Conservation (phyloP, 2,113 vertebrate species). For the Muntiacus muntjak region DNA sequence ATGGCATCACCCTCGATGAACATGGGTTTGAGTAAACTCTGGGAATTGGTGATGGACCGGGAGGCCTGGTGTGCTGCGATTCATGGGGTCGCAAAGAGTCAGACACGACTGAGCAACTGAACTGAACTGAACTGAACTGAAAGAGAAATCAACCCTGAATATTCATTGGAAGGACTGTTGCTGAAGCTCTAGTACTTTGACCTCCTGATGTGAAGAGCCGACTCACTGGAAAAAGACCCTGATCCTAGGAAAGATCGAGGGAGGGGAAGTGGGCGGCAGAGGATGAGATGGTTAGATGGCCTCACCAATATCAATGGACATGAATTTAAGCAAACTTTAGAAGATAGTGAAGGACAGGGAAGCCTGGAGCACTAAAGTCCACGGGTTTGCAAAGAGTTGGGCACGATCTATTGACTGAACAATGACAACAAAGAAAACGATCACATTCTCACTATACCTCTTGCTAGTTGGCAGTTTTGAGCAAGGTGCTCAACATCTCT, state of each 20-base stretch:
- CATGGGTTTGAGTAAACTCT: no score
- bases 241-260: neutral
- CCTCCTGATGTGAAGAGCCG: neutral
- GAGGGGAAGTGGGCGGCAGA: neutral
- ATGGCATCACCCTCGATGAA: no score
- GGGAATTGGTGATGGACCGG: no score
- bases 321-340: neutral
- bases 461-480: neutral
- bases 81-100: no score
- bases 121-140: neutral
- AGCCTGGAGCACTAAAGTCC: neutral
- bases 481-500: neutral
- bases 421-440: neutral
- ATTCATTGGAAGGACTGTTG: neutral
- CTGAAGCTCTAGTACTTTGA: neutral
- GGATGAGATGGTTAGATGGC: neutral
- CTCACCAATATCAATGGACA: neutral
- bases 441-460: no score
- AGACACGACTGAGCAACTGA: no score
- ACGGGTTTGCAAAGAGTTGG: neutral
- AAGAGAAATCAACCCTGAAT: neutral
- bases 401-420: rapidly evolving
- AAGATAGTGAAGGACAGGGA: neutral
- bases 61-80: no score
- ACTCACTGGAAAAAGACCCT: neutral